Conservation (phyloP, 2,888 invertebrate genomes). For the Chalcis sispes region DNA sequence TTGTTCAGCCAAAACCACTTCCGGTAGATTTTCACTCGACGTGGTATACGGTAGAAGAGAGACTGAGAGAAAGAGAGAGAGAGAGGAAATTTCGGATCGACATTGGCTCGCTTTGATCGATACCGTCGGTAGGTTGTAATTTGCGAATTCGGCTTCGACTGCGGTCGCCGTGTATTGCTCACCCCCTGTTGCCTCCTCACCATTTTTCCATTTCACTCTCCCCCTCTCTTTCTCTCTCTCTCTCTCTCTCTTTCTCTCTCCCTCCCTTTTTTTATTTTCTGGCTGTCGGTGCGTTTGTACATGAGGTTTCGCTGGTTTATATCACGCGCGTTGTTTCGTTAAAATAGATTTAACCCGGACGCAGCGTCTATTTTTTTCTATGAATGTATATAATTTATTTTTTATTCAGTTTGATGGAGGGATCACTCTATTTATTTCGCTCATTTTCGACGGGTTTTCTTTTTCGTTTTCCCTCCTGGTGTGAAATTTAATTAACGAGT, state of each 20-base stretch:
- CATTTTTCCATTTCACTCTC: not conserved
- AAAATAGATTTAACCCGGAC: too few species aligned
- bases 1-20: conserved; percentile 17
- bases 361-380: too few species aligned
- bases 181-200: not conserved
- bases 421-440: not conserved
- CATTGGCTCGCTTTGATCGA: conserved; percentile 39
- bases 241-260: not conserved
- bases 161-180: not conserved
- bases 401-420: not conserved
- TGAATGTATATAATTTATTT: too few species aligned
- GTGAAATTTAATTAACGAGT: not conserved
- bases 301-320: not conserved
- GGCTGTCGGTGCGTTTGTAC: not conserved
- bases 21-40: conserved; percentile 43
- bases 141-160: conserved; percentile 37
- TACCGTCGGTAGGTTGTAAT: conserved; percentile 33
- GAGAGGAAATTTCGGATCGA: conserved; percentile 40
- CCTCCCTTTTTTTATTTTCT: not conserved
- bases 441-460: not conserved
- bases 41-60: not conserved
- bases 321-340: conserved; percentile 14
- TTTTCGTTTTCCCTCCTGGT: not conserved
- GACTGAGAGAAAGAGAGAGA: conserved; percentile 2
- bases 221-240: not conserved